Evolutionary conservation across 2,888 invertebrate genomes (phyloP), one percentile per base, ranked within the genome.

Genomic region (Drosophila anomelani): DNA sequence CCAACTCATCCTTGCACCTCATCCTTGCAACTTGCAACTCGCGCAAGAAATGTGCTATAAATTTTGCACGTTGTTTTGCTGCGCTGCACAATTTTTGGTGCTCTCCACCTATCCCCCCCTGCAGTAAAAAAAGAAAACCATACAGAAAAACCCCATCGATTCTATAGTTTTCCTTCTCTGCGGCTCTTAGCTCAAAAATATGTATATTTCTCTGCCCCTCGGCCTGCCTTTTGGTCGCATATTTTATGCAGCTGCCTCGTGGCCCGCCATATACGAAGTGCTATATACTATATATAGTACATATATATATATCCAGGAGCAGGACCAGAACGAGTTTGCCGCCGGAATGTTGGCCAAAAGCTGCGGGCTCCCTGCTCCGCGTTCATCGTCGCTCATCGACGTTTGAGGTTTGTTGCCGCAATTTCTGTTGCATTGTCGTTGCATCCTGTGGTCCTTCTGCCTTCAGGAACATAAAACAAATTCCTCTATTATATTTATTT

Each of bases 1-100:
- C 20, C 20, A 20, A 20, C 20, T 20, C 20, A 20, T 20, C 20
- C 20, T 20, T 20, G 20, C 85, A 81, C n/a, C 20, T 20, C 20
- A 20, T 20, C 20, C 20, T 20, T 20, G 20, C 85, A 81, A 75
- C 56, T 51, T 60, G 43, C 36, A 59, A 12, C 44, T 63, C 26
- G 58, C 49, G 70, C 63, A 59, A 77, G 87, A 74, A 78, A 83
- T 71, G 83, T 54, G 75, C 81, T 75, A 88, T 84, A 80, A 84
- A 84, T 88, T 80, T 80, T 76, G 79, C 72, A 80, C 74, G 74
- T 85, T 84, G 63, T 72, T 84, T 78, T 87, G 83, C 83, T 76
- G 80, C 59, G 63, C 73, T 78, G 70, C 71, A 71, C 58, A 76
- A 60, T 69, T 73, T 58, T 44, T 34, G n/a, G 17, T 17, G 41